These are phyloP conservation scores for human DNA, from an alignment of 2,113 vertebrate species.

Conservation along the genomic window DNA sequence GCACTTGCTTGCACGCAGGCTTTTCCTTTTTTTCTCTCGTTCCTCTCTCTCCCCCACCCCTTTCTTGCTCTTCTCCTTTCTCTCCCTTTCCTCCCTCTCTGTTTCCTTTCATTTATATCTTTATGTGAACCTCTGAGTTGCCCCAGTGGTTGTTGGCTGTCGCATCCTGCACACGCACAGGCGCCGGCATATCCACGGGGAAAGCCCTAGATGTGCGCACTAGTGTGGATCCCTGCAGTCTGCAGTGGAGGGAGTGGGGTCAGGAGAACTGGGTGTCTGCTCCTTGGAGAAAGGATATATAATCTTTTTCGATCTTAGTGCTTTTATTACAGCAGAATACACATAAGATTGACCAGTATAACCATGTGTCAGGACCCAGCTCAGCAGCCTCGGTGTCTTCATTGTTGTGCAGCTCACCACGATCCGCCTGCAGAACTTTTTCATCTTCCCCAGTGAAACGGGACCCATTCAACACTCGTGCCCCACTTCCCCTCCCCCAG, in stretches of 20 bases:
- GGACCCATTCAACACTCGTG: background rate
- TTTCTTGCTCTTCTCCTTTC: background rate
- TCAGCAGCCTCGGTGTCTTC: background rate
- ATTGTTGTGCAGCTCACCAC: no score
- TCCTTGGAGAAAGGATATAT: background rate
- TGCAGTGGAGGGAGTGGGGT: background rate
- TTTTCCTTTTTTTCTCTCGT: background rate
- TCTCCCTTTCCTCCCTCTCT: background rate
- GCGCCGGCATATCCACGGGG: accelerated
- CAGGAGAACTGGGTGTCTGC: background rate
- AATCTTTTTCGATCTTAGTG: background rate
- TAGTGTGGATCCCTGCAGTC: accelerated
- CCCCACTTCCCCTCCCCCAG: background rate
- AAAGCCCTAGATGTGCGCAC: background rate
- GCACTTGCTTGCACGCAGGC: background rate
- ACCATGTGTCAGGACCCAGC: background rate
- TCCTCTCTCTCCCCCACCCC: background rate
- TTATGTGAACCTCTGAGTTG: background rate
- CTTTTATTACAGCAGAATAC: background rate
- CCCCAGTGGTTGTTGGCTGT: accelerated
- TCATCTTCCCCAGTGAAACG: background rate
- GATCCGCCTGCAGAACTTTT: background rate
- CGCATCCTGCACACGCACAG: accelerated
- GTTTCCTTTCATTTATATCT: background rate
- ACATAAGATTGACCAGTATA: background rate